A percentile compares a stretch with the other conserved stretches of the same genome.
Evolutionary conservation across 2,113 vertebrate species (phyloP).

Genomic region (Origma solitaria): DNA sequence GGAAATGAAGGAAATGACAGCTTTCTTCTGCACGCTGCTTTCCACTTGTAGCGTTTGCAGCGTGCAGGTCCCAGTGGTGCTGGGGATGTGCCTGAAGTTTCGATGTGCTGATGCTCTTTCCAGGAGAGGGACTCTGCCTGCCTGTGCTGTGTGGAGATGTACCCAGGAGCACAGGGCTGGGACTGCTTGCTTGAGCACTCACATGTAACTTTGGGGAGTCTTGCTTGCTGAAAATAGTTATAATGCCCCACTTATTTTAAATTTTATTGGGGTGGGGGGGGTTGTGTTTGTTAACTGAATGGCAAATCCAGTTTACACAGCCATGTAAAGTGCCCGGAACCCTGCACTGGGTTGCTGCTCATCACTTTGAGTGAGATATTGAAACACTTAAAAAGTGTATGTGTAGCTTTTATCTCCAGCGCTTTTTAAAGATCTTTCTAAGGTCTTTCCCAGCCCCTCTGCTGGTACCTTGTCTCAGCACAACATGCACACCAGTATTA

Average conservation of each 20-base stretch:
- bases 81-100: neutral
- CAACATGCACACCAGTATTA: neutral
- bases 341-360: neutral
- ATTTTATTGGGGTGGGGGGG: neutral
- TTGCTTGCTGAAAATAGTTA: neutral
- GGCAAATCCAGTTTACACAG: neutral
- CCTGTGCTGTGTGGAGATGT: fast-evolving
- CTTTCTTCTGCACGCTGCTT: neutral
- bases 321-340: neutral
- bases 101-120: fast-evolving
- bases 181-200: neutral
- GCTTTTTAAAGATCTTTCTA: neutral
- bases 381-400: neutral
- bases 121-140: neutral
- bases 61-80: neutral
- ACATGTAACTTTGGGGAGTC: fast-evolving
- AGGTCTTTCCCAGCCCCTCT: neutral
- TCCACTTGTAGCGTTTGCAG: neutral
- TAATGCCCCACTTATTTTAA: neutral
- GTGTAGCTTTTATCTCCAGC: neutral
- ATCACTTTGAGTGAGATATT: neutral
- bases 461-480: neutral
- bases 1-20: neutral
- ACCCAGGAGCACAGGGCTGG: neutral
- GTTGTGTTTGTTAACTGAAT: neutral